Conservation (phyloP, 2,113 vertebrate species). For the Pomatorhinus ruficollis region DNA sequence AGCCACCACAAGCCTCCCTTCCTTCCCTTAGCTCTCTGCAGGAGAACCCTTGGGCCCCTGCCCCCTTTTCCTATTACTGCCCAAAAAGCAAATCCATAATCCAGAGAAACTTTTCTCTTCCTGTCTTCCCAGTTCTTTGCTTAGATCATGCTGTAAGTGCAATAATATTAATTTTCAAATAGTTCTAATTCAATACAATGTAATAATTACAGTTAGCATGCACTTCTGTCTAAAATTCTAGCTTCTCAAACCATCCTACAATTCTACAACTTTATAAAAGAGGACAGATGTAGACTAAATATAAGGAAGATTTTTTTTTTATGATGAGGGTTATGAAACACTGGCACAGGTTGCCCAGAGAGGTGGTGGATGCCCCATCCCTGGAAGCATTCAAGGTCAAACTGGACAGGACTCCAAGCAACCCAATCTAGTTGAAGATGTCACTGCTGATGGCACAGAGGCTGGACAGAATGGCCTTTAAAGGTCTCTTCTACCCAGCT, state of each 20-base stretch:
- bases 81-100: not conserved
- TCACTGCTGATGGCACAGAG: not conserved
- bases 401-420: not conserved
- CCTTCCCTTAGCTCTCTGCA: not conserved
- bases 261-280: not conserved
- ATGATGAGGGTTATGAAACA: not conserved
- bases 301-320: not conserved
- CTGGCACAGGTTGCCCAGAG: not conserved
- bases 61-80: not conserved
- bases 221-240: not conserved
- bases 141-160: not conserved
- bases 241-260: not conserved
- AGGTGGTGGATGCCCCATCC: not conserved
- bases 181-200: not conserved
- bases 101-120: not conserved
- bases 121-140: not conserved
- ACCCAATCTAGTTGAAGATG: not conserved
- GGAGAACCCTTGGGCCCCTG: not conserved
- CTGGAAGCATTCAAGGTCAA: not conserved
- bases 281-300: not conserved
- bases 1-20: not conserved
- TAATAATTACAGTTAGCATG: not conserved
- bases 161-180: not conserved
- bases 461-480: not conserved
- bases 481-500: not conserved